Evolutionary conservation across 2,797 vertebrate species (phyloP).

Genomic region (Intellagama lesueurii): DNA sequence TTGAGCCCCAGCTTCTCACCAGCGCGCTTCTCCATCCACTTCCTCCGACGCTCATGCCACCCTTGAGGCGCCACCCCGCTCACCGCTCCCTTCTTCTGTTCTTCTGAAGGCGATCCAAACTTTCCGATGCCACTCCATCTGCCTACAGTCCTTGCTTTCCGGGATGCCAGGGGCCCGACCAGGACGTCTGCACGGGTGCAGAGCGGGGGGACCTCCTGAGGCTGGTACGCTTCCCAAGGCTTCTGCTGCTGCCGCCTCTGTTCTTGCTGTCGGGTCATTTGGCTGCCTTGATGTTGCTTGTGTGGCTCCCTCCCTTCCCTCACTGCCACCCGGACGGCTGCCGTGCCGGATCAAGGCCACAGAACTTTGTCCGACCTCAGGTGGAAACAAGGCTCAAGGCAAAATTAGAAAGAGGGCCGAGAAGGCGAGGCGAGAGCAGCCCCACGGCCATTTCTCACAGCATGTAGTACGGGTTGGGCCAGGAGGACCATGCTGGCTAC

Average conservation of each 20-base stretch:
- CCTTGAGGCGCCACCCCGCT: conserved; percentile 59
- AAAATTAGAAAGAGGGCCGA: background rate
- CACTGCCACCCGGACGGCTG: background rate
- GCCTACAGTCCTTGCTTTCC: conserved; percentile 65
- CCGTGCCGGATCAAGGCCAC: no score
- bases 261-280: conserved; percentile 60
- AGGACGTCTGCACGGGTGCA: conserved; percentile 64
- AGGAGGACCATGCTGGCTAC: conserved; percentile 12
- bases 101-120: background rate
- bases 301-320: conserved; percentile 15
- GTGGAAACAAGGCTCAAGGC: background rate
- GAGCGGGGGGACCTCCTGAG: conserved; percentile 59
- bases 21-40: conserved; percentile 57
- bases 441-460: conserved; percentile 24
- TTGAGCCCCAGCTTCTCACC: conserved; percentile 78
- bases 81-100: conserved; percentile 68
- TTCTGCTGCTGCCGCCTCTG: conserved; percentile 42
- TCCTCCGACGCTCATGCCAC: conserved; percentile 66
- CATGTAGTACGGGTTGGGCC: background rate
- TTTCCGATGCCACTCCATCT: conserved; percentile 34
- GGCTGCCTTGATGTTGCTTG: conserved; percentile 67
- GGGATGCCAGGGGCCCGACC: conserved; percentile 59
- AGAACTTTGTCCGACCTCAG: background rate
- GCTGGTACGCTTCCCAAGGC: conserved; percentile 59
- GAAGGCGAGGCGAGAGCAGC: background rate